Conservation (phyloP, 2,888 invertebrate genomes). For the Encarsia formosa region DNA sequence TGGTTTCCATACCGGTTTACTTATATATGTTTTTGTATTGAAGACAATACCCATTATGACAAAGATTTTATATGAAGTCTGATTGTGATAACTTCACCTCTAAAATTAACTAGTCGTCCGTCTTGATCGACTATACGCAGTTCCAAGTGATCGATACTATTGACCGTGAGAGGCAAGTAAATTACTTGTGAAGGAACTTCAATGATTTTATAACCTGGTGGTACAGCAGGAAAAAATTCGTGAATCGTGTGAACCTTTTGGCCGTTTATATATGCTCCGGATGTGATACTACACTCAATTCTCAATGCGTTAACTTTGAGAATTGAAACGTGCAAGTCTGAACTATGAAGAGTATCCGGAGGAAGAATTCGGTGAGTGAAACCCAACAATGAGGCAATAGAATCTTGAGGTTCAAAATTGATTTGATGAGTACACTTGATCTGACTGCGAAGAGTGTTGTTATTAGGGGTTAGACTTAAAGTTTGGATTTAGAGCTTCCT, state of each 20-base stretch:
- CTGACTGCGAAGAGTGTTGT: too few species aligned
- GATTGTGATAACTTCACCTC: background rate
- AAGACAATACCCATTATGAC: too few species aligned
- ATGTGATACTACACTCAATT: too few species aligned
- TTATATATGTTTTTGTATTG: background rate
- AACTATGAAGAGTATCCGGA: too few species aligned
- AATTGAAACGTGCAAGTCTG: too few species aligned
- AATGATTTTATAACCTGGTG: background rate
- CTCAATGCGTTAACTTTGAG: too few species aligned
- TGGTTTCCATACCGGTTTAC: background rate
- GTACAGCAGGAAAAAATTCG: constrained; percentile 13
- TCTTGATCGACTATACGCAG: background rate
- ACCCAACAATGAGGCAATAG: too few species aligned
- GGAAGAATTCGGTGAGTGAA: too few species aligned
- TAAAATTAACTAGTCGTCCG: background rate
- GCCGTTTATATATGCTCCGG: too few species aligned
- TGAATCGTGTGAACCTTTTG: constrained; percentile 3
- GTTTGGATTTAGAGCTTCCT: background rate
- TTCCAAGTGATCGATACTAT: background rate
- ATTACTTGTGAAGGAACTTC: background rate
- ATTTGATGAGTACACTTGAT: too few species aligned
- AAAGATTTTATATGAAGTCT: background rate
- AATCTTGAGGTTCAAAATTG: too few species aligned
- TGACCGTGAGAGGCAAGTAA: background rate
- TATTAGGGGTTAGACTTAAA: background rate